Evolutionary conservation across 2,113 vertebrate species (phyloP), one percentile per base, ranked within the genome.

Genomic region (Mastomys coucha): DNA sequence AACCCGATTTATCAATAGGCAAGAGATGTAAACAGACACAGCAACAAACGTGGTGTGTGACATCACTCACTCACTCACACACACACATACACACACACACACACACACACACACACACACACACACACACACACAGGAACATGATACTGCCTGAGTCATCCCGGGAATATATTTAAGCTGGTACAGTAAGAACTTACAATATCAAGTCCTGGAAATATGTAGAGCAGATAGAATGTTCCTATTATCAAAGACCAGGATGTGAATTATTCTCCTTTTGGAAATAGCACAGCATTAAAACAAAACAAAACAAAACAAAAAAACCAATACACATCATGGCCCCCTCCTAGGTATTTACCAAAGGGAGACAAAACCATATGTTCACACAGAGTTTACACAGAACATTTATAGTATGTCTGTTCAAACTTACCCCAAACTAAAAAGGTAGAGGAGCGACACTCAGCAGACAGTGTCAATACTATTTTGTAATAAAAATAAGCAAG

Each of bases 281-380:
- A 70, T 17, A 88, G 3, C 58, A 63, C 65, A 11, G 9, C 42
- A n/a, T n/a, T n/a, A n/a, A n/a, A n/a, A n/a, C n/a, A n/a, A n/a
- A n/a, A n/a, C n/a, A n/a, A n/a, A n/a, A n/a, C n/a, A n/a, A n/a
- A n/a, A n/a, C n/a, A n/a, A n/a, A n/a, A n/a, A n/a, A n/a, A n/a
- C n/a, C n/a, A n/a, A n/a, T n/a, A n/a, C n/a, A 51, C 26, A 28
- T 65, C 6, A 42, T 39, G n/a, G 42, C 7, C 9, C n/a, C 45
- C 11, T 82, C 36, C 5, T 70, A 91, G 67, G 2, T 91, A 96
- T 77, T 96, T 77, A 65, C 28, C n/a, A 39, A 94, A 91, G 49
- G 88, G n/a, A 82, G 77, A 31, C 63, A 26, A 76, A 92, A 87
- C 16, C 73, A 56, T 60, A 56, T 58, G 9, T 72, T 90, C 67